Conservation (phyloP, 92 coral and sea anemone genomes). For the Phenganax marumi region DNA sequence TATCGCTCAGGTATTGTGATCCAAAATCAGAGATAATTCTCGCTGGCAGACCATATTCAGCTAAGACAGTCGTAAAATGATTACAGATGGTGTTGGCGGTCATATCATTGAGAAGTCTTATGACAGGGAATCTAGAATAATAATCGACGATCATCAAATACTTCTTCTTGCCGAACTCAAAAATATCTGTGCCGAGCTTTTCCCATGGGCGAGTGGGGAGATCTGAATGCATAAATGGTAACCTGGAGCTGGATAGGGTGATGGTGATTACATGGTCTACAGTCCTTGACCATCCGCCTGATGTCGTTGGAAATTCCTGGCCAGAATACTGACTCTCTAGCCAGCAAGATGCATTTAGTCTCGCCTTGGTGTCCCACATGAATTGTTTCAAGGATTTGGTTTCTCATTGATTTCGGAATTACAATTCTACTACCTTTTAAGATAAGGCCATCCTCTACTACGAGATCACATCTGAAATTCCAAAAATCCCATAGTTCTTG, state of each 20-base stretch:
- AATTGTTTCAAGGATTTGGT: neutral
- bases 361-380: neutral
- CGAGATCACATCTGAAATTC: slow-evolving; percentile 55
- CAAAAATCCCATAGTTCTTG: neutral
- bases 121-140: slow-evolving; percentile 61
- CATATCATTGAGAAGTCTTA: slow-evolving; percentile 50
- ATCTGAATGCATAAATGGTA: slow-evolving; percentile 50
- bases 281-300: neutral
- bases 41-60: neutral
- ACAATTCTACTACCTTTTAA: slow-evolving; percentile 4
- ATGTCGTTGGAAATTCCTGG: slow-evolving; percentile 19
- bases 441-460: slow-evolving; percentile 53
- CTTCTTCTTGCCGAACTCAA: too few relatives aligned
- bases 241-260: slow-evolving; percentile 1
- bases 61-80: slow-evolving; percentile 53
- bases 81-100: slow-evolving; percentile 48
- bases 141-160: slow-evolving; percentile 35
- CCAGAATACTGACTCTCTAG: too few relatives aligned
- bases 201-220: slow-evolving; percentile 58
- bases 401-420: slow-evolving; percentile 2
- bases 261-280: neutral
- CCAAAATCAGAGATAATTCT: neutral
- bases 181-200: too few relatives aligned
- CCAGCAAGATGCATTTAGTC: slow-evolving; percentile 12
- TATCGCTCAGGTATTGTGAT: slow-evolving; percentile 4